Conservation (phyloP, 1,140 invertebrate genomes). For the Andricus grossulariae region DNA sequence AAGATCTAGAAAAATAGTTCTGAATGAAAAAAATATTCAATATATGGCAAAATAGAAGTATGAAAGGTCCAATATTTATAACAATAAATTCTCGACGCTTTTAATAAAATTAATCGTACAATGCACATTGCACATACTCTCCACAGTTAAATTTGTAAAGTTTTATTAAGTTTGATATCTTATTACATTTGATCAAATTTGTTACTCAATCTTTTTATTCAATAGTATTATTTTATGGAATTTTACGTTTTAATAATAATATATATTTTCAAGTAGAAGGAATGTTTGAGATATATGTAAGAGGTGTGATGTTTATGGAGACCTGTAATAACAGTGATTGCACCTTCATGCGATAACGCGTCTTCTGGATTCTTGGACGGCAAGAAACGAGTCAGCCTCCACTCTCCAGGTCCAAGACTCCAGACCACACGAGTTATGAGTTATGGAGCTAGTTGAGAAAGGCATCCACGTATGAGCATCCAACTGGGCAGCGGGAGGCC, state of each 20-base stretch:
- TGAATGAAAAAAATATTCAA: no score
- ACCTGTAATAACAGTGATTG: slow-evolving; percentile 10
- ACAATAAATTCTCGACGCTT: no score
- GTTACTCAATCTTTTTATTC: no score
- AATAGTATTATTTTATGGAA: neutral
- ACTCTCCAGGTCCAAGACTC: neutral
- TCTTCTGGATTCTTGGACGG: slow-evolving; percentile 5
- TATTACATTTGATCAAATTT: no score
- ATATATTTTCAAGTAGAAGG: neutral
- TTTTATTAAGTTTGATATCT: no score
- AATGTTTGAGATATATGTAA: neutral
- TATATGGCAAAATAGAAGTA: no score
- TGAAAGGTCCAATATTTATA: no score
- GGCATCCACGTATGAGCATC: slow-evolving; percentile 40
- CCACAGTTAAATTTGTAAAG: no score
- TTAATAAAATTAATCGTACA: no score
- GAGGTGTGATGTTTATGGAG: neutral
- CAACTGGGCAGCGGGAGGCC: slow-evolving; percentile 35
- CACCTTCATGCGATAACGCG: slow-evolving; percentile 16
- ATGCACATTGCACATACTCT: no score
- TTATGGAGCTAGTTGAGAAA: slow-evolving; percentile 42
- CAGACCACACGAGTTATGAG: slow-evolving; percentile 33
- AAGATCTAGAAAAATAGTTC: no score
- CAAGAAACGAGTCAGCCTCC: slow-evolving; percentile 18
- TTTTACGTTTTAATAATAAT: neutral